These are phyloP conservation scores for Drosophila parabipectinata DNA, from an alignment of 1,140 invertebrate genomes.

Conservation along the genomic window DNA sequence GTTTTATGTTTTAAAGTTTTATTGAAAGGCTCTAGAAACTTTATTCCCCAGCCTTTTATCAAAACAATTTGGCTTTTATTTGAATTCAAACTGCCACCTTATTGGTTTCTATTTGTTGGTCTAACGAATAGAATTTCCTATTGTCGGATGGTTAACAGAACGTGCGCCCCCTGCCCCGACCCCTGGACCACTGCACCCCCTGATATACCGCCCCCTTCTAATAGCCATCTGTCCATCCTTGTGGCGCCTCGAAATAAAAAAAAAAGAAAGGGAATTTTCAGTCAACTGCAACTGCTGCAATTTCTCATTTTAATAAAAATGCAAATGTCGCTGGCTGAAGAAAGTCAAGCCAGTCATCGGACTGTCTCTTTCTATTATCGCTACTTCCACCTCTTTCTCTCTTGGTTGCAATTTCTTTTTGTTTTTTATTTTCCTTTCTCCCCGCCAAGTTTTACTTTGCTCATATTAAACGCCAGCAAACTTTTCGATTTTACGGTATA, in stretches of 20 bases:
- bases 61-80: constrained; percentile 1
- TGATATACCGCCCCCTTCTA: constrained; percentile 2
- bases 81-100: not conserved
- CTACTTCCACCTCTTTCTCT: constrained; percentile 1
- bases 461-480: constrained; percentile 67
- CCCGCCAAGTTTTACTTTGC: constrained; percentile 12
- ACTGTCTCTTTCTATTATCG: constrained; percentile 25
- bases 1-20: no score
- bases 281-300: constrained; percentile 67
- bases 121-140: constrained; percentile 23
- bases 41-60: not conserved
- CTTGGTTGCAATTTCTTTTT: not conserved
- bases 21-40: no score
- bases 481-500: constrained; percentile 65
- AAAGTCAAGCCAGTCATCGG: constrained; percentile 61
- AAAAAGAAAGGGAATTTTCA: constrained; percentile 40
- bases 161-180: not conserved
- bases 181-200: not conserved
- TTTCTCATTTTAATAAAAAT: constrained; percentile 80
- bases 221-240: constrained; percentile 29
- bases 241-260: constrained; percentile 29
- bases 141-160: constrained; percentile 21
- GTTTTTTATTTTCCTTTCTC: not conserved
- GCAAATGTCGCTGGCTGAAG: constrained; percentile 68
- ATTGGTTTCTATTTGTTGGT: constrained; percentile 16